Evolutionary conservation across 2,113 vertebrate species (phyloP).

Genomic region (Phylloscopus whistleri): DNA sequence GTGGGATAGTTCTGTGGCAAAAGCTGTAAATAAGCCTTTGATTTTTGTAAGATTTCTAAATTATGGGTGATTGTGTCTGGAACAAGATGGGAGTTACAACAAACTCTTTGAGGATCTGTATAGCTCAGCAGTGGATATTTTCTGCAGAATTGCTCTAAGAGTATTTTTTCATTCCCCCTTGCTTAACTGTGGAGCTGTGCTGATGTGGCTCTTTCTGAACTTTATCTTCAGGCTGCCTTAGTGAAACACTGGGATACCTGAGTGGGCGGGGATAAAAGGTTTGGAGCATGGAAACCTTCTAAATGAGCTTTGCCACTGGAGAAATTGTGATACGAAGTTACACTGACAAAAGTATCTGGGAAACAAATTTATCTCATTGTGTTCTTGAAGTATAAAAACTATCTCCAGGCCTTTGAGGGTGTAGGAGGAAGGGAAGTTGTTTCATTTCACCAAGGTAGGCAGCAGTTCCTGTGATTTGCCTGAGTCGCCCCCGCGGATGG

Average conservation of each 20-base stretch:
- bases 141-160: neutral
- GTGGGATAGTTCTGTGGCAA: neutral
- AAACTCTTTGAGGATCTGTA: neutral
- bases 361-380: neutral
- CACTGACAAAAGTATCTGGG: neutral
- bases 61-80: neutral
- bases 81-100: neutral
- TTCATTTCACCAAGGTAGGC: neutral
- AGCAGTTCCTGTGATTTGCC: neutral
- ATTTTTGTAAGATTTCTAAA: neutral
- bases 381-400: neutral
- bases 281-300: neutral
- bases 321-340: neutral
- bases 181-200: neutral
- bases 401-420: neutral
- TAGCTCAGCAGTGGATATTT: neutral
- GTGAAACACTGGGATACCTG: neutral
- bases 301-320: neutral
- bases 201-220: neutral
- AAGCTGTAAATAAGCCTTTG: neutral
- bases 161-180: neutral
- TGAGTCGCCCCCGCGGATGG: neutral
- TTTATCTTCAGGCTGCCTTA: neutral
- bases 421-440: neutral
- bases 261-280: neutral